A percentile compares a stretch with the other conserved stretches of the same genome.
Conservation (phyloP, 2,113 vertebrate genomes). For the Psittacula cyanocephala region DNA sequence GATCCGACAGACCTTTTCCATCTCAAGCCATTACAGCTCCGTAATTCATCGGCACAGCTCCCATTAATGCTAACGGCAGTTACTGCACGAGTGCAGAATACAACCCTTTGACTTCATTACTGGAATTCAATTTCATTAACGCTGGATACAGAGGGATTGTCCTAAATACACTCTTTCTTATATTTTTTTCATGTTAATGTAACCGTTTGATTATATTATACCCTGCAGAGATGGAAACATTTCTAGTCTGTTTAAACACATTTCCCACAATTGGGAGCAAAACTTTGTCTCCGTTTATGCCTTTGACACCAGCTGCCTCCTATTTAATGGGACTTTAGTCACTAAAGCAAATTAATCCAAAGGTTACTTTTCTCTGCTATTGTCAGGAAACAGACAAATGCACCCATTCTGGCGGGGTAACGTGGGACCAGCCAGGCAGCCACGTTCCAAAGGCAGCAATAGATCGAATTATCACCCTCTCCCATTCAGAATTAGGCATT, state of each 20-base stretch:
- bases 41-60: neutral
- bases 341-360: conserved; percentile 69
- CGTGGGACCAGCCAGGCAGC: neutral
- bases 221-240: conserved; percentile 71
- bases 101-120: conserved; percentile 70
- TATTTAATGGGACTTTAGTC: conserved; percentile 65
- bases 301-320: conserved; percentile 70
- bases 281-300: conserved; percentile 70
- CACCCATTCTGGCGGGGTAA: neutral
- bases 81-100: conserved; percentile 16
- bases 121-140: conserved; percentile 74
- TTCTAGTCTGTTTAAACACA: conserved; percentile 71
- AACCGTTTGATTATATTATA: conserved; percentile 68
- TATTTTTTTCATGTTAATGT: conserved; percentile 72
- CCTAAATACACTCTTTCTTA: conserved; percentile 70
- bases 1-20: conserved; percentile 12
- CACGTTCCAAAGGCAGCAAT: neutral
- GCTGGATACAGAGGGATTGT: conserved; percentile 68
- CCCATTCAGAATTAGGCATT: neutral
- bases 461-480: conserved; percentile 33
- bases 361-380: conserved; percentile 57
- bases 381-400: conserved; percentile 51
- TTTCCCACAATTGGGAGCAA: conserved; percentile 67
- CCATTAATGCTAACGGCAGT: conserved; percentile 37
- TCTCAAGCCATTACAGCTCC: neutral